Conservation (phyloP, 2,888 invertebrate species). For the Cecidostiba fungosa region DNA sequence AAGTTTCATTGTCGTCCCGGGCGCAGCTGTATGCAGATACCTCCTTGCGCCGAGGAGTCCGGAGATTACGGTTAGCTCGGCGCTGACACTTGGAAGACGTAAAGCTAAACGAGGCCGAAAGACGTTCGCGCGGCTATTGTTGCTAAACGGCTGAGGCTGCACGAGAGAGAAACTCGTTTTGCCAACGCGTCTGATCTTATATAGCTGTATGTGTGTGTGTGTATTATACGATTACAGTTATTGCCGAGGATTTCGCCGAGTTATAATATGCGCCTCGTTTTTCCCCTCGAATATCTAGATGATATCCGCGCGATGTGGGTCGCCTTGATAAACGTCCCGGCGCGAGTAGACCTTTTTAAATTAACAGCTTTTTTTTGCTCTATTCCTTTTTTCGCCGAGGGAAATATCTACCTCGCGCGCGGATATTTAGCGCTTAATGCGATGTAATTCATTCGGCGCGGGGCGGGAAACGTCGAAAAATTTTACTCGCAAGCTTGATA, state of each 20-base stretch:
- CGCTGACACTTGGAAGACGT: slow-evolving; percentile 54
- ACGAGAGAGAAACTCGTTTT: slow-evolving; percentile 18
- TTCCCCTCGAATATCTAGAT: not conserved
- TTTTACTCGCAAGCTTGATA: not conserved
- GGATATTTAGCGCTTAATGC: not conserved
- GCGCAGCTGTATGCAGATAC: slow-evolving; percentile 34
- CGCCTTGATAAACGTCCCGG: not conserved
- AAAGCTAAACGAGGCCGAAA: slow-evolving; percentile 58
- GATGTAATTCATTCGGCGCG: not conserved
- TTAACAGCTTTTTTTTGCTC: not conserved
- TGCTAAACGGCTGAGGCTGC: slow-evolving; percentile 8
- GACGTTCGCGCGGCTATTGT: slow-evolving; percentile 36
- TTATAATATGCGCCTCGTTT: not conserved
- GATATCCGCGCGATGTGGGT: not conserved
- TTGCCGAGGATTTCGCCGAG: slow-evolving; percentile 41
- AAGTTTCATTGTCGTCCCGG: not conserved
- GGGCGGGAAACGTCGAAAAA: not conserved
- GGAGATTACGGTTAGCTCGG: slow-evolving; percentile 36
- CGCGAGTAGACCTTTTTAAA: slow-evolving; percentile 1
- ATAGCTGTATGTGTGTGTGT: not conserved
- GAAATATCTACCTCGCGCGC: not conserved
- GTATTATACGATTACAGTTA: slow-evolving; percentile 55
- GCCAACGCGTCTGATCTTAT: slow-evolving; percentile 9
- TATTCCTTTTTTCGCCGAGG: not conserved
- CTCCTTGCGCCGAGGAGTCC: not conserved